These are phyloP conservation scores for Pristionchus maxplancki DNA, from an alignment of 2,888 invertebrate species.

Conservation along the genomic window DNA sequence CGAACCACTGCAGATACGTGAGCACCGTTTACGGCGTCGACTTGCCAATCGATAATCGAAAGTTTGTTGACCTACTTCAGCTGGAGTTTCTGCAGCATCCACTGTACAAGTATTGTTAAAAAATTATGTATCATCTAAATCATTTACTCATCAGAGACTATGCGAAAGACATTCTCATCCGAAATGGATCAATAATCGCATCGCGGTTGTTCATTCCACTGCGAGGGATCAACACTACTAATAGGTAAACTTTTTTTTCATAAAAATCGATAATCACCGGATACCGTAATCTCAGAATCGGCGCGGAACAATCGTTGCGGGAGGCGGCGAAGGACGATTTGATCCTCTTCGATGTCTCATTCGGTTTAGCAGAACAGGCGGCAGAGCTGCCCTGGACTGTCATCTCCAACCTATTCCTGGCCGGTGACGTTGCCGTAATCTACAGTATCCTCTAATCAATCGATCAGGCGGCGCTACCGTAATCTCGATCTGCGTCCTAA, in stretches of 20 bases:
- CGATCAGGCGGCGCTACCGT: slow-evolving; percentile 40
- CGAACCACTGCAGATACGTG: not conserved
- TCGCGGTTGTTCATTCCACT: slow-evolving; percentile 8
- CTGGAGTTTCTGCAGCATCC: slow-evolving; percentile 39
- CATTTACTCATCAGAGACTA: not conserved
- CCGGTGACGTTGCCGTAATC: not conserved
- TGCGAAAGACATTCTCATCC: not conserved
- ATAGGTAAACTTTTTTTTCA: not conserved
- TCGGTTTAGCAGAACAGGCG: slow-evolving; percentile 44
- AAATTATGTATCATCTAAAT: not conserved
- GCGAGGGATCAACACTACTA: slow-evolving; percentile 36
- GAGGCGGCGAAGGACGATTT: not conserved
- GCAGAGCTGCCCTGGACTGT: slow-evolving; percentile 19
- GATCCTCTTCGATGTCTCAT: slow-evolving; percentile 44
- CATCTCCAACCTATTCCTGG: slow-evolving; percentile 29
- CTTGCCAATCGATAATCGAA: not conserved
- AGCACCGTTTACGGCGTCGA: slow-evolving; percentile 25
- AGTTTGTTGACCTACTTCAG: not conserved
- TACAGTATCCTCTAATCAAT: not conserved
- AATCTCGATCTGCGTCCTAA: slow-evolving; percentile 8
- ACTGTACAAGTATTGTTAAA: slow-evolving; percentile 14
- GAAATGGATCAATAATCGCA: not conserved
- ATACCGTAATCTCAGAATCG: slow-evolving; percentile 2
- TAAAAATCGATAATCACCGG: not conserved
- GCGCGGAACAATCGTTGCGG: slow-evolving; percentile 10